A percentile compares a stretch with the other conserved stretches of the same genome.
Conservation (phyloP, 1,140 invertebrate genomes). For the Halesus radiatus region DNA sequence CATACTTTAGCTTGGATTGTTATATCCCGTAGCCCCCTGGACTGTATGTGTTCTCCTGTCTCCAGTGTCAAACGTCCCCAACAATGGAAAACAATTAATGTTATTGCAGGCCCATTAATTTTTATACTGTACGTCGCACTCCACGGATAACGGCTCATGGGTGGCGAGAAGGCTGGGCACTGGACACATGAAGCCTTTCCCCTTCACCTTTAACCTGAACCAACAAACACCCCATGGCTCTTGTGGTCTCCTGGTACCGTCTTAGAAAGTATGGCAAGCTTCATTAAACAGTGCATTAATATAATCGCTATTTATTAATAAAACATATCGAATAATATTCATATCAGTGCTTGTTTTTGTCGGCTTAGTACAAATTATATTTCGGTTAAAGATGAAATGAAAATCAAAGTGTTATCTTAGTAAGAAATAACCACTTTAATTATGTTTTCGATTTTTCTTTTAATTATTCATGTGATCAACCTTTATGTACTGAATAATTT, state of each 20-base stretch:
- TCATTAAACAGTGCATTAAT: background rate
- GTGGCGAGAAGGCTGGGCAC: background rate
- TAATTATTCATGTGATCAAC: no score
- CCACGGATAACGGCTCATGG: slow-evolving; percentile 15
- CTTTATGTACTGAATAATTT: no score
- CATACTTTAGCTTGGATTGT: slow-evolving; percentile 27
- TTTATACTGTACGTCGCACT: slow-evolving; percentile 49
- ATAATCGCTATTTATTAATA: background rate
- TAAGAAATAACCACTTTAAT: no score
- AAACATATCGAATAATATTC: no score
- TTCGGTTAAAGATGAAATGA: no score
- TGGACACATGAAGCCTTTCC: background rate
- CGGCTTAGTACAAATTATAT: no score
- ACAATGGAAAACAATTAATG: slow-evolving; percentile 57
- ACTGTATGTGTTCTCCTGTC: background rate
- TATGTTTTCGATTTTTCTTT: no score
- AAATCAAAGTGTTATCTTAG: no score
- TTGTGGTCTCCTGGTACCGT: no score
- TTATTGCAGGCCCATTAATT: slow-evolving; percentile 57
- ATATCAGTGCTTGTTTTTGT: no score
- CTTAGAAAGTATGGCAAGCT: background rate
- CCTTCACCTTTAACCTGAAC: no score
- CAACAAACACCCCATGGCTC: no score
- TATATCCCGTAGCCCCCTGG: background rate
- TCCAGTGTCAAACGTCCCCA: slow-evolving; percentile 32